Conservation (phyloP, 2,797 vertebrate genomes). For the Borostomias antarcticus region DNA sequence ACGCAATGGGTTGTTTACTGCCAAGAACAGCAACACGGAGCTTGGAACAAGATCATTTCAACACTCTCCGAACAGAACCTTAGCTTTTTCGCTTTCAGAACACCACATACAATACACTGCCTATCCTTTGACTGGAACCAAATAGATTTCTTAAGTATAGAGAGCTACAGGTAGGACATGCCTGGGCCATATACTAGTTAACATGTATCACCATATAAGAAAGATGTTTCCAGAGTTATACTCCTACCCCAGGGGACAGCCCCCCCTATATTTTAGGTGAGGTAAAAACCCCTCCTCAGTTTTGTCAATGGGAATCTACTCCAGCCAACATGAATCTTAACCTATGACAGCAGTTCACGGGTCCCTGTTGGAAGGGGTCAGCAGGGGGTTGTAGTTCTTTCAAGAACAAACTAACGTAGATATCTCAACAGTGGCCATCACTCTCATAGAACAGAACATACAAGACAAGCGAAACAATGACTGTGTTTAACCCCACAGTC, state of each 20-base stretch:
- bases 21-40: slow-evolving; percentile 62
- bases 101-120: slow-evolving; percentile 41
- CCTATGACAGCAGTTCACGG: slow-evolving; percentile 13
- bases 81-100: slow-evolving; percentile 37
- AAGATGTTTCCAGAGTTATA: slow-evolving; percentile 5
- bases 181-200: slow-evolving; percentile 15
- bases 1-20: slow-evolving; percentile 46
- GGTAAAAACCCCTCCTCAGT: slow-evolving; percentile 15
- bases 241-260: slow-evolving; percentile 19
- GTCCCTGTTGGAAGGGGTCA: neutral
- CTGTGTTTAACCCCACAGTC: slow-evolving; percentile 4
- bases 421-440: slow-evolving; percentile 1
- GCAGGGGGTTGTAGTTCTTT: neutral
- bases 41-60: slow-evolving; percentile 54
- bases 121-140: slow-evolving; percentile 45
- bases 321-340: slow-evolving; percentile 30
- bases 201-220: slow-evolving; percentile 23
- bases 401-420: slow-evolving; percentile 20
- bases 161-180: slow-evolving; percentile 33
- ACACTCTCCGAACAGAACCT: slow-evolving; percentile 44
- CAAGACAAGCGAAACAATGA: slow-evolving; percentile 6
- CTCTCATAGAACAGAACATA: slow-evolving; percentile 12
- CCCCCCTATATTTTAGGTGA: slow-evolving; percentile 20
- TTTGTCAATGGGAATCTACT: slow-evolving; percentile 23
- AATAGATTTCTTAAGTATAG: slow-evolving; percentile 47